A percentile compares a stretch with the other conserved stretches of the same genome.
Evolutionary conservation across 1,140 invertebrate genomes (phyloP).

Genomic region (Drosophila funebris): DNA sequence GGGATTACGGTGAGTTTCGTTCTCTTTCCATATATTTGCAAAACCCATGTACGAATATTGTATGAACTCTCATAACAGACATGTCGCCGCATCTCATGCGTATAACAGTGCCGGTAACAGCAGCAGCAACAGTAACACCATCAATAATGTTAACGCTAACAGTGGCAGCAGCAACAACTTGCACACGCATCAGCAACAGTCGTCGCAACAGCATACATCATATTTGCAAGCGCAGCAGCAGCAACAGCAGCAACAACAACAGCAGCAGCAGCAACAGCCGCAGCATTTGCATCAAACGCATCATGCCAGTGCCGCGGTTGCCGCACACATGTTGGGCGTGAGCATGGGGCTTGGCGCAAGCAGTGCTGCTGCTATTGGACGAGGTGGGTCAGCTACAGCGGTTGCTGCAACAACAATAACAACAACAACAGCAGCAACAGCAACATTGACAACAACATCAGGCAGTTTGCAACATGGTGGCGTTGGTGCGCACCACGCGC

Average conservation of each 20-base stretch:
- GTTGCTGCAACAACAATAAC: conserved; percentile 44
- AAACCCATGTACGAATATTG: too few relatives aligned
- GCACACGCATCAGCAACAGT: conserved; percentile 45
- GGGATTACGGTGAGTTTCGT: conserved; percentile 53
- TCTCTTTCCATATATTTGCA: too few relatives aligned
- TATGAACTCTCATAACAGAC: conserved; percentile 31
- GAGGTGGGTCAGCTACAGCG: conserved; percentile 76
- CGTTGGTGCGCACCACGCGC: conserved; percentile 21
- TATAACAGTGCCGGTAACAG: conserved; percentile 52
- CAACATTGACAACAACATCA: conserved; percentile 62
- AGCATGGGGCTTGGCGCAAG: conserved; percentile 35
- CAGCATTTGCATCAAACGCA: conserved; percentile 53
- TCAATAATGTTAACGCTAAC: conserved; percentile 20
- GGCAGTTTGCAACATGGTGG: conserved; percentile 43
- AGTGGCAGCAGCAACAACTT: conserved; percentile 33
- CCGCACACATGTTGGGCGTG: conserved; percentile 57
- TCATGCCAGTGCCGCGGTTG: conserved; percentile 60
- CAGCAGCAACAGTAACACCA: conserved; percentile 15
- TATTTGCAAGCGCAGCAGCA: conserved; percentile 26
- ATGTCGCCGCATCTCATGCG: conserved; percentile 44
- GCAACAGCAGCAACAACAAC: conserved; percentile 28
- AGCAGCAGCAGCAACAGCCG: conserved; percentile 35
- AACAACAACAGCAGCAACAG: conserved; percentile 57
- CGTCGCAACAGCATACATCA: conserved; percentile 34
- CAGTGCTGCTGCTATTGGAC: conserved; percentile 58